Evolutionary conservation across 2,888 invertebrate species (phyloP).

Genomic region (Meliscaeva auricollis): DNA sequence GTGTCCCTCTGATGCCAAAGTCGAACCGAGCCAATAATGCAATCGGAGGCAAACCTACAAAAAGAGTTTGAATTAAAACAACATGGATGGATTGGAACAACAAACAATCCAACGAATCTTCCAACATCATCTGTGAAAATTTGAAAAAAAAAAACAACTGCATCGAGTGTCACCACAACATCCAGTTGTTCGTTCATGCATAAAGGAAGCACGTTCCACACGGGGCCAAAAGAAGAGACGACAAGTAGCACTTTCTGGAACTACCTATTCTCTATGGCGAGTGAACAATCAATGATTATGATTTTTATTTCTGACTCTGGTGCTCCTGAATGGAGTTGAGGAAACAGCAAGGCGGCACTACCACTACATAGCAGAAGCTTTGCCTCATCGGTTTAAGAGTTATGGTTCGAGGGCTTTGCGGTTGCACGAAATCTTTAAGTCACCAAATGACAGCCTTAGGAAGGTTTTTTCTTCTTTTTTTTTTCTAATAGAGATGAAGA

Average conservation of each 20-base stretch:
- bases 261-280: constrained; percentile 19
- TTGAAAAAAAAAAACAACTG: background rate
- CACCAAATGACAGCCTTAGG: constrained; percentile 70
- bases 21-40: constrained; percentile 43
- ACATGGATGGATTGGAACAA: constrained; percentile 35
- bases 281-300: constrained; percentile 74
- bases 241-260: constrained; percentile 72
- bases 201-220: constrained; percentile 66
- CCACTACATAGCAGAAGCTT: constrained; percentile 24
- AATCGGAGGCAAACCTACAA: constrained; percentile 8
- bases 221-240: constrained; percentile 59
- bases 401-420: constrained; percentile 52
- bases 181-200: constrained; percentile 61
- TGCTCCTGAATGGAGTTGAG: constrained; percentile 16
- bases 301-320: constrained; percentile 43
- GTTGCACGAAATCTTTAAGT: constrained; percentile 72
- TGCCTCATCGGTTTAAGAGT: constrained; percentile 42
- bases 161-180: constrained; percentile 60
- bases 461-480: constrained; percentile 42
- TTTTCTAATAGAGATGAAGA: constrained; percentile 72
- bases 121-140: constrained; percentile 35
- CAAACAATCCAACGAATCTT: constrained; percentile 42
- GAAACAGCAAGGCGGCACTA: constrained; percentile 13
- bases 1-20: background rate
- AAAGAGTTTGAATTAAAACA: constrained; percentile 32